Percentiles rank a stretch among this genome's conserved stretches.
These are phyloP conservation scores for Perca flavescens DNA, from an alignment of 2,113 vertebrate species.

Conservation along the genomic window DNA sequence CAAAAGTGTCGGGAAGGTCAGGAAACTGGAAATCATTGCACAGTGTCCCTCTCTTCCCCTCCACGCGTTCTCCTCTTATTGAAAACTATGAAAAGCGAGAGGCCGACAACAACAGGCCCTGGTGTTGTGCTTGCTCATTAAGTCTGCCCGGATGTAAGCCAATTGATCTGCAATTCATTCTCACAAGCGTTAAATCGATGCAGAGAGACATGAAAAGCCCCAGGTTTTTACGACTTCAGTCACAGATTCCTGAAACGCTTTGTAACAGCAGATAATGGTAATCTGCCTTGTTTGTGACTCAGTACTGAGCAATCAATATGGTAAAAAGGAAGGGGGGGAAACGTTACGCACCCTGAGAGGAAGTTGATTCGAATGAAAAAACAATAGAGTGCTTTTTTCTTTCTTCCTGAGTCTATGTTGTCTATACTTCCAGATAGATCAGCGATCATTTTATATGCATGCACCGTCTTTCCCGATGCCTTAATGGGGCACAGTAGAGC, in stretches of 20 bases:
- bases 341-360: conserved; percentile 66
- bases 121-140: conserved; percentile 82
- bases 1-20: conserved; percentile 31
- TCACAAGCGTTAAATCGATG: conserved; percentile 86
- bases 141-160: conserved; percentile 84
- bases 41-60: conserved; percentile 27
- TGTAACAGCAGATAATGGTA: conserved; percentile 85
- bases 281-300: conserved; percentile 85
- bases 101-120: conserved; percentile 76
- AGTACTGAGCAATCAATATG: conserved; percentile 76
- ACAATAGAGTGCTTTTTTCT: conserved; percentile 67
- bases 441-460: conserved; percentile 42
- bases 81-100: conserved; percentile 24
- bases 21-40: conserved; percentile 66
- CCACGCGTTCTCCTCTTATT: not conserved
- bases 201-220: conserved; percentile 84
- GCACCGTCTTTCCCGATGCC: conserved; percentile 11
- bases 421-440: conserved; percentile 52
- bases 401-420: not conserved
- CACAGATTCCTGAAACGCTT: conserved; percentile 84
- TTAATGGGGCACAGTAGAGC: conserved; percentile 38
- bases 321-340: conserved; percentile 43
- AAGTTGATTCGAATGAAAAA: conserved; percentile 84
- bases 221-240: conserved; percentile 82
- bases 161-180: conserved; percentile 89